Base-by-base conservation (phyloP, 1,140 invertebrate genomes). In the Nylanderia fulva region DNA sequence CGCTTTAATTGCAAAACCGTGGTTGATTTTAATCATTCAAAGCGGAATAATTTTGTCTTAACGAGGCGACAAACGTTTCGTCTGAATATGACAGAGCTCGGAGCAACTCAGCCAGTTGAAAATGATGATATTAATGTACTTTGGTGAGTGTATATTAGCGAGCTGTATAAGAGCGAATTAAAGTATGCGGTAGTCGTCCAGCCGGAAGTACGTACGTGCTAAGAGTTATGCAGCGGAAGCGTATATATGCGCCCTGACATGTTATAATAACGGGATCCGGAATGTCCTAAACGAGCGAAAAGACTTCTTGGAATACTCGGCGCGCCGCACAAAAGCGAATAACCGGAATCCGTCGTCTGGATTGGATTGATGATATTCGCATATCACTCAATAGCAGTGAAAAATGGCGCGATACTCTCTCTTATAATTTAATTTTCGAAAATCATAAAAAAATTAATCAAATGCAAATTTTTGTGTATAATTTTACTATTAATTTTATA, bases 91-190 rank as follows among this genome's bases (percentile, higher is more conserved):
- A 71, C 66, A 60, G 77, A 52, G 21, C 42, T 36, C 42, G 27
- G 18, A n/a, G n/a, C 24, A 82, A 72, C 36, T 58, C 66, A 66
- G 77, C 15, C 77, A 71, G 64, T 33, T 71, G 66, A 36, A 82
- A 82, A 82, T 58, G 52, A 82, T 21, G 52, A 42, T 11, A 33
- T 36, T 80, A 80, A 82, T 82, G 52, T 36, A 39, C 15, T 18
- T 54, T 71, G 52, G 75, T 29, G 29, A 66, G 29, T 4, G 13
- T 48, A 79, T 6, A 24, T 29, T 33, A 36, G 60, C 42, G 39
- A 48, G 36, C 24, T 36, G 24, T 27, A n/a, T n/a, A 36, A 56
- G 45, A 13, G 27, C 13, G 36, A 36, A 71, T 60, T 42, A 82
- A 72, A 82, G 18, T 36, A 21, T 27, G 66, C 66, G 52, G 7